Base-by-base conservation (phyloP, 2,888 invertebrate species). In the Drosophila pseudotalamancana region DNA sequence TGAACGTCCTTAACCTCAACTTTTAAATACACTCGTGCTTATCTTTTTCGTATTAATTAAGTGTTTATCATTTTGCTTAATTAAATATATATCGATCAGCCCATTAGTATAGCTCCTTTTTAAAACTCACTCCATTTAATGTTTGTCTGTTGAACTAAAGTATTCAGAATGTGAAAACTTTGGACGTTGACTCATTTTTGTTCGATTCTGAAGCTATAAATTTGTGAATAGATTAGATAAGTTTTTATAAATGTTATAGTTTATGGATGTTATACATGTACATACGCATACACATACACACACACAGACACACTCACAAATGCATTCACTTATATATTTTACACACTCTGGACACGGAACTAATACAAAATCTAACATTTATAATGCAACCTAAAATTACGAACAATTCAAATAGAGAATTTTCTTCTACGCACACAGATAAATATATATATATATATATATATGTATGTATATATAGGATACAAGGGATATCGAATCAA, bases 391-490 rank as follows among this genome's bases (percentile, higher is more conserved):
- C 34, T n/a, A 18, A 43, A 31, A 45, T 46, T 25, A 32, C 16
- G 50, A 67, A 68, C 31, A 37, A 68, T 51, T 49, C 23, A 63
- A 71, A 45, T 46, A 57, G 49, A 35, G 48, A 71, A 43, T 65
- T 85, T 81, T 81, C 68, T 81, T 81, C 87, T 85, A 87, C 85
- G 87, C 68, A 85, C 60, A 81, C 85, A 81, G 87, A 80, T 79
- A 56, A 49, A 51, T 61, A 42, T 56, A 40, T 46, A 25, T 39
- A 45, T 6, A 57, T 57, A 25, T 59, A 27, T 11, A 19, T 34
- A 14, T 11, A 18, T 16, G 12, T 11, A 18, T 12, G 9, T 14
- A 32, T 32, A 27, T 14, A 46, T 11, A 14, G 6, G 21, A 8
- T 56, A 3, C 29, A 42, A 40, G 23, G 40, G 29, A 29, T 14